Evolutionary conservation across 2,797 vertebrate species (phyloP), one percentile per base, ranked within the genome.

Genomic region (Chromobotia macracanthus): DNA sequence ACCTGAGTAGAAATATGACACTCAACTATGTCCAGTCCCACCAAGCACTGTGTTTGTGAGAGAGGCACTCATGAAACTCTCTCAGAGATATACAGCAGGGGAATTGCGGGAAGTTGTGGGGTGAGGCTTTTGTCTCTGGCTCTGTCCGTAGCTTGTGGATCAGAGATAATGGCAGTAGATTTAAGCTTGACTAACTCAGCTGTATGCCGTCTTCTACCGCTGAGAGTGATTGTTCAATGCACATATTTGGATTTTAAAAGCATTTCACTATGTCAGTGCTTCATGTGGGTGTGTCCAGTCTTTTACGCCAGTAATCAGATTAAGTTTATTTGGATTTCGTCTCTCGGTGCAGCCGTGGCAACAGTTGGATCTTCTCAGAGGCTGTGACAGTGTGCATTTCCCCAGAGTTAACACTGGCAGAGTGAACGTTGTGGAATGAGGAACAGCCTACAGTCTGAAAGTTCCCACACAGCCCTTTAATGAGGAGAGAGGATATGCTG

Each of bases 381-480:
- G 50, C 15, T 44, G 31, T n/a, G 48, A 75, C 48, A 44, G 74
- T 35, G 55, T 67, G 55, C 53, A 13, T 69, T 21, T 69, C 53
- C 75, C 75, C 18, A 61, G 55, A 69, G 65, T 50, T 8, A 38
- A 69, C 53, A 4, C 48, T 19, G 12, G 64, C n/a, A n/a, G n/a
- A n/a, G n/a, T n/a, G n/a, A n/a, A n/a, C 65, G 51, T 77, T 53
- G 68, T 85, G 84, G 87, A 91, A 91, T 89, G 89, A 89, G 90
- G 90, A 91, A 93, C 80, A 79, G 38, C 81, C 75, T 75, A 72
- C 85, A 87, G 89, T 91, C 87, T 84, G 0, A 84, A 83, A 83
- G 83, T 93, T 92, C 90, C 87, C 91, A 90, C 90, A 89, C 80
- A 84, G 84, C 68, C 75, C 77, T 84, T 83, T 90, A 90, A 91